Percentiles rank a stretch among this genome's conserved stretches.
phyloP scores from a whole-genome alignment of 2,888 invertebrate genomes.

The Linyphia triangularis region DNA sequence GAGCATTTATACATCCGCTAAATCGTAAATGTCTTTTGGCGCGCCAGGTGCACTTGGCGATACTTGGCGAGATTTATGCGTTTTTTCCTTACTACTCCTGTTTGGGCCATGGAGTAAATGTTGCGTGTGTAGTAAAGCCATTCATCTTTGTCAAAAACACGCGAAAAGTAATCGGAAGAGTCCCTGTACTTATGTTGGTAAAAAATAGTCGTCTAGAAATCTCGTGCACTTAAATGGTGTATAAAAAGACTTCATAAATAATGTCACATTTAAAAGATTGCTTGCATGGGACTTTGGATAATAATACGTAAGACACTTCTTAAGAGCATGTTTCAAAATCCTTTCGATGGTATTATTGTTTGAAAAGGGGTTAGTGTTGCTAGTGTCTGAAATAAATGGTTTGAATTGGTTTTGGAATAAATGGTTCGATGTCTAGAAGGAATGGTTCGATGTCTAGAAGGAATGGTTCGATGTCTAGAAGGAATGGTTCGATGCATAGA shows the following conservation, averaged over 20 bases:
- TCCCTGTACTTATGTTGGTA: background rate
- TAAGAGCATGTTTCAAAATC: background rate
- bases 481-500: too few relatives aligned
- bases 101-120: slow-evolving; percentile 26
- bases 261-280: background rate
- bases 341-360: background rate
- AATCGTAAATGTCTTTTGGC: slow-evolving; percentile 11
- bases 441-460: too few relatives aligned
- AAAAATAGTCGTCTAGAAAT: background rate
- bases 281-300: background rate
- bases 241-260: slow-evolving; percentile 1
- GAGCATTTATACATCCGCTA: background rate
- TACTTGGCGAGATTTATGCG: slow-evolving; percentile 46
- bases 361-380: background rate
- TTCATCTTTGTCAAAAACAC: slow-evolving; percentile 43
- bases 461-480: too few relatives aligned
- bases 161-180: slow-evolving; percentile 41
- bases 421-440: too few relatives aligned
- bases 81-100: background rate
- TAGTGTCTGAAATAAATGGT: too few relatives aligned
- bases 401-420: too few relatives aligned
- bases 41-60: slow-evolving; percentile 45
- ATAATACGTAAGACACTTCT: background rate
- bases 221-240: background rate
- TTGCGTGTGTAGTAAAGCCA: slow-evolving; percentile 33